Percentiles rank a stretch among this genome's conserved stretches.
Conservation (phyloP, 2,888 invertebrate species). For the Drosophila helvetica region DNA sequence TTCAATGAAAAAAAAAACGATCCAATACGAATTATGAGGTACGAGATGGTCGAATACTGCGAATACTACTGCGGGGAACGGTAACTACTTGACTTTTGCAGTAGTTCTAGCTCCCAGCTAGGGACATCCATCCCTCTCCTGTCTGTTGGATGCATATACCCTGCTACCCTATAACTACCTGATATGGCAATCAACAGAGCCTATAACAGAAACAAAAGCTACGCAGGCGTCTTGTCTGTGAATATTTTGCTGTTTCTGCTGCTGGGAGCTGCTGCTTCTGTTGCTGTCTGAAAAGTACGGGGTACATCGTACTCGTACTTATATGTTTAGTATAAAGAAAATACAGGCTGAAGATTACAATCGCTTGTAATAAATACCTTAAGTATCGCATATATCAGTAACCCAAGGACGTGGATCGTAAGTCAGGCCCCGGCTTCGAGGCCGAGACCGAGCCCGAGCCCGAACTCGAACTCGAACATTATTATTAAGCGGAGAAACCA, state of each 20-base stretch:
- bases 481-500: constrained; percentile 72
- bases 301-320: constrained; percentile 7
- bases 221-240: constrained; percentile 51
- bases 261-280: constrained; percentile 11
- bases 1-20: no score
- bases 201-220: constrained; percentile 5
- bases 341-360: constrained; percentile 78
- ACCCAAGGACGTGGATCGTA: constrained; percentile 80
- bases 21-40: no score
- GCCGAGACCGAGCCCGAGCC: constrained; percentile 42
- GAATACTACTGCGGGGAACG: no score
- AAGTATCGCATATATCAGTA: constrained; percentile 82
- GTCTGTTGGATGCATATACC: not conserved
- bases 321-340: constrained; percentile 57
- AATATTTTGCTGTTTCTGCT: constrained; percentile 59
- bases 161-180: not conserved
- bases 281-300: constrained; percentile 16
- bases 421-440: constrained; percentile 51
- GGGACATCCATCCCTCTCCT: no score
- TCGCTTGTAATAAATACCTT: constrained; percentile 83
- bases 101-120: no score
- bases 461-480: constrained; percentile 69
- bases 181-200: not conserved
- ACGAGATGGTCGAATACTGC: no score
- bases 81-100: no score